Percentiles rank a stretch among this genome's conserved stretches.
Evolutionary conservation across 2,888 invertebrate genomes (phyloP).

Genomic region (Hedya salicella): DNA sequence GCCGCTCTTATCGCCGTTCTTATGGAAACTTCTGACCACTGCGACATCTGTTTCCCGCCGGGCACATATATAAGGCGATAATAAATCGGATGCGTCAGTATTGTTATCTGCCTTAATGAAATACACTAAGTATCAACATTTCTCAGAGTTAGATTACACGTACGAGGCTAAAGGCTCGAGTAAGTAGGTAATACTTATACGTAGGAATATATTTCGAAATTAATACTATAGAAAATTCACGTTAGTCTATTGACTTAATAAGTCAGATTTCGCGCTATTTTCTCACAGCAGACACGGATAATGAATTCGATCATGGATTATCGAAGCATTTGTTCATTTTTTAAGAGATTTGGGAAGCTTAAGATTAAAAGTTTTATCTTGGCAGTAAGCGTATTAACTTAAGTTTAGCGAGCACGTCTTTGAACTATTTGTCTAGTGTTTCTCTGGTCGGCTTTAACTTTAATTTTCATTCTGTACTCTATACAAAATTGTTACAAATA

Average conservation of each 20-base stretch:
- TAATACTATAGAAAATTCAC: neutral
- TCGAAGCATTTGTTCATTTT: too few species aligned
- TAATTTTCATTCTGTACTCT: too few species aligned
- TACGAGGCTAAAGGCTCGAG: constrained; percentile 9
- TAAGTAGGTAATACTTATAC: neutral
- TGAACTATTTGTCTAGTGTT: too few species aligned
- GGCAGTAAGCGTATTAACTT: too few species aligned
- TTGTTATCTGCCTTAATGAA: constrained; percentile 40
- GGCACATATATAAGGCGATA: constrained; percentile 21
- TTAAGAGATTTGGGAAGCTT: too few species aligned
- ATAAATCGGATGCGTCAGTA: constrained; percentile 41
- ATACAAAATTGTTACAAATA: too few species aligned
- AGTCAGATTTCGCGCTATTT: neutral
- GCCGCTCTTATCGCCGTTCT: constrained; percentile 61
- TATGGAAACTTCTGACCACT: constrained; percentile 72
- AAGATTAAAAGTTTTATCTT: too few species aligned
- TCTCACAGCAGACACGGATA: neutral
- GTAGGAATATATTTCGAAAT: neutral
- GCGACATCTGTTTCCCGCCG: constrained; percentile 38
- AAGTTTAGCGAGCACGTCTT: too few species aligned
- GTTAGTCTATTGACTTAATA: too few species aligned
- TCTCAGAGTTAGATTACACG: constrained; percentile 26
- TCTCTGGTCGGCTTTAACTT: too few species aligned
- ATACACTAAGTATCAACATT: constrained; percentile 24
- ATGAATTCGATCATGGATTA: neutral